These are phyloP conservation scores for Macrotis lagotis DNA, from an alignment of 2,113 vertebrate genomes.

Conservation along the genomic window DNA sequence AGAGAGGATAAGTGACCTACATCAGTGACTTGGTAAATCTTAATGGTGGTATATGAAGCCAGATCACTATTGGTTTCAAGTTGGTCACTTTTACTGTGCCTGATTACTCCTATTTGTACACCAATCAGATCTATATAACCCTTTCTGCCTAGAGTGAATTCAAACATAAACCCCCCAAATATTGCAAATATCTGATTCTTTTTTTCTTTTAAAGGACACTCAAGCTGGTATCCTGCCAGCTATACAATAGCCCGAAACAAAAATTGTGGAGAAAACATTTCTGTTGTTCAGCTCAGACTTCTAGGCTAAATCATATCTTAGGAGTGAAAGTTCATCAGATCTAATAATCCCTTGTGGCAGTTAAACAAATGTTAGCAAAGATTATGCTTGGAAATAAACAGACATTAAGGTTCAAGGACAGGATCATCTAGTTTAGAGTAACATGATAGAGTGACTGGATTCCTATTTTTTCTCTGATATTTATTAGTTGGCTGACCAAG, in stretches of 20 bases:
- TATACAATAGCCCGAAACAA: conserved; percentile 12
- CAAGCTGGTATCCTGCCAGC: conserved; percentile 51
- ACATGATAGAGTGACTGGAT: neutral
- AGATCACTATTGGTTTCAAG: neutral
- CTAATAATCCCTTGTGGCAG: conserved; percentile 7
- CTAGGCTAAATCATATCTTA: conserved; percentile 22
- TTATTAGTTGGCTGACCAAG: neutral
- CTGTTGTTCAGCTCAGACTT: conserved; percentile 62
- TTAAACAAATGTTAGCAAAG: conserved; percentile 9
- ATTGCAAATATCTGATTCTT: conserved; percentile 53
- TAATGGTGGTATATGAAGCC: neutral
- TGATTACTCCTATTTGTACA: conserved; percentile 34
- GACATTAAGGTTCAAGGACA: neutral
- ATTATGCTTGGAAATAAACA: conserved; percentile 34
- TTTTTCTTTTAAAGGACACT: conserved; percentile 68
- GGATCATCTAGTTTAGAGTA: neutral
- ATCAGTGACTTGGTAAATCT: neutral
- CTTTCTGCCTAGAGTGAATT: conserved; percentile 52
- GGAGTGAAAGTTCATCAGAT: conserved; percentile 16
- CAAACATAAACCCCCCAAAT: conserved; percentile 66
- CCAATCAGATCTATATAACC: conserved; percentile 61
- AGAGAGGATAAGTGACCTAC: neutral
- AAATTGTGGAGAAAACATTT: conserved; percentile 70
- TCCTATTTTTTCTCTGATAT: neutral
- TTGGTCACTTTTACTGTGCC: neutral